Evolutionary conservation across 2,888 invertebrate species (phyloP), one percentile per base, ranked within the genome.

Genomic region (Diachrysia chrysitis): DNA sequence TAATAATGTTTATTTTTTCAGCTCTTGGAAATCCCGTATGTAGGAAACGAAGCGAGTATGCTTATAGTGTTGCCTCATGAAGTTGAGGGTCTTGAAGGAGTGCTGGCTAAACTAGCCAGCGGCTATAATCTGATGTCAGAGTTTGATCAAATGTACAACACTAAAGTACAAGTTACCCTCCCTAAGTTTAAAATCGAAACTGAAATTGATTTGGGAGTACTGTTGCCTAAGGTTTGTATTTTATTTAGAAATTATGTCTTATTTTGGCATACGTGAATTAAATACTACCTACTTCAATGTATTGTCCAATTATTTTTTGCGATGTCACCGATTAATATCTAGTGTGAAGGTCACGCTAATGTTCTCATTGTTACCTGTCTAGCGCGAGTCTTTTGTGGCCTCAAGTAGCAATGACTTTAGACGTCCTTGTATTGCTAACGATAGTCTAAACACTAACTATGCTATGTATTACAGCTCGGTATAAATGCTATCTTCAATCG

Each of bases 101-200:
- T 98, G 55, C 96, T 98, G 83, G 79, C 92, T 1, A 97, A 97
- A 81, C 83, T 98, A 54, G 94, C 96, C 0, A 87, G 86, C 1
- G 93, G 93, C 0, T 84, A 90, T 73, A 89, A 96, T 42, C 95
- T 96, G 57, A 84, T 98, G 46, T 85, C 87, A 0, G 95, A 96
- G 0, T 83, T 97, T 14, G 88, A 91, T 0, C 90, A 90, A 16
- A 93, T 96, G 95, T 76, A 73, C 32, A 66, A 82, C 0, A 90
- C 92, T 0, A 96, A 97, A 86, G 97, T 98, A 1, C 92, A 96
- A 42, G 96, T 98, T 0, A 95, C 95, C 21, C 87, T 98, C 57
- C 98, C 98, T 2, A 98, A 97, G 89, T 98, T 98, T 89, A 97
- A 97, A 89, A 96, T 98, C 58, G 98, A 98, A 90, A 96, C 96